Conservation (phyloP, 2,113 vertebrate species). For the Herpailurus yagouaroundi region DNA sequence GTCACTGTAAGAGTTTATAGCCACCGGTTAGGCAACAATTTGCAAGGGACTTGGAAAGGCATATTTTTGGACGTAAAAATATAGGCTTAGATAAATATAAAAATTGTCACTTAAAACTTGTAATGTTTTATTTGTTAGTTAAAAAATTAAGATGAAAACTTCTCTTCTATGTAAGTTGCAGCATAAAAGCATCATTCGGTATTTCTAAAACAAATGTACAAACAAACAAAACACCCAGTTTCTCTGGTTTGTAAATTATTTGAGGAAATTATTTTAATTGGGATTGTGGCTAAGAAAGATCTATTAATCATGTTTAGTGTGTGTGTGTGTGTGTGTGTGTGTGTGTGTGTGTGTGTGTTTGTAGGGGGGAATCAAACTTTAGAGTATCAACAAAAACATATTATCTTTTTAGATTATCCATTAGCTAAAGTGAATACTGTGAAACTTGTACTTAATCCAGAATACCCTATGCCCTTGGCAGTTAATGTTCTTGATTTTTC, state of each 20-base stretch:
- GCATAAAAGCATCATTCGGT: not conserved
- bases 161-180: not conserved
- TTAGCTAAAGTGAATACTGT: conserved; percentile 10
- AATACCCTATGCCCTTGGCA: not conserved
- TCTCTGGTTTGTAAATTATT: conserved; percentile 33
- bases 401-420: not conserved
- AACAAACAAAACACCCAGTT: not conserved
- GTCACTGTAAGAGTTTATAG: conserved; percentile 69
- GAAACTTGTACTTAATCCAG: conserved; percentile 42
- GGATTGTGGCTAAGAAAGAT: not conserved
- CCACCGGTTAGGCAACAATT: conserved; percentile 61
- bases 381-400: not conserved
- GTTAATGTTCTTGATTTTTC: conserved; percentile 24
- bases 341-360: not conserved
- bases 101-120: not conserved
- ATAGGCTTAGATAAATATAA: conserved; percentile 12
- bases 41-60: conserved; percentile 19
- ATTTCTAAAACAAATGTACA: not conserved
- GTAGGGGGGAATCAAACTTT: not conserved
- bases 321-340: not conserved
- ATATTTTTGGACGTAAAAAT: not conserved
- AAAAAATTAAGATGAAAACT: conserved; percentile 32
- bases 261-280: conserved; percentile 54
- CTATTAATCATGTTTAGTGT: conserved; percentile 16
- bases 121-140: not conserved